Base-by-base conservation (phyloP, 2,113 vertebrate species). In the Callipepla californica region DNA sequence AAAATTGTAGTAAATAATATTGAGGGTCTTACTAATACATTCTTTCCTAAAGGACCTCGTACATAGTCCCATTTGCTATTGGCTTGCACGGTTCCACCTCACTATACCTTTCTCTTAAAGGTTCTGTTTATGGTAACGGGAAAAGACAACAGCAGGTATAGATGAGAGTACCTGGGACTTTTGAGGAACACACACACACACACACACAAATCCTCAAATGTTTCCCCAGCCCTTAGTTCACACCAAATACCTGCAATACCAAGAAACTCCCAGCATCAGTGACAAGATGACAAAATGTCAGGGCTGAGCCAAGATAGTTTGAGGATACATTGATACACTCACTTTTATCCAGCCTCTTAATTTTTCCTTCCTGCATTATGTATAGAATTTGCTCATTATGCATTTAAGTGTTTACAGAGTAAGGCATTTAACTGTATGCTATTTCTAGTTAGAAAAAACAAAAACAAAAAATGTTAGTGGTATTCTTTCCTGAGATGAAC, bases 351-450 rank as follows among this genome's bases (percentile, higher is more conserved):
- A 84, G 48, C 16, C 38, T 82, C 23, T 50, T 63, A 61, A 57
- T 50, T 32, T 86, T 11, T n/a, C 38, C 42, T 76, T 62, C 45
- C 44, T 82, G 55, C n/a, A 16, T 57, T 58, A 26, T 12, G 28
- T 25, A 18, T 0, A 38, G 26, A 26, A 88, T 36, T 51, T 62
- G 32, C 25, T 55, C n/a, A 69, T 73, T 84, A 32, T 53, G 44
- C 65, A 38, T 76, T 90, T 67, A 85, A 92, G 88, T 40, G 13
- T 9, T 28, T 51, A 51, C 38, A 91, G 44, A n/a, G 58, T 87
- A 50, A 67, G 67, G 90, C 53, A 94, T 72, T 96, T 95, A 96
- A 95, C 84, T 11, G 38, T 80, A 88, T 55, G 18, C 3, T 87
- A 26, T 68, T 94, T 83, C 4, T 72, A 47, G 65, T 61, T n/a